Base-by-base conservation (phyloP, 2,113 vertebrate genomes). In the Gasterosteus nipponicus region DNA sequence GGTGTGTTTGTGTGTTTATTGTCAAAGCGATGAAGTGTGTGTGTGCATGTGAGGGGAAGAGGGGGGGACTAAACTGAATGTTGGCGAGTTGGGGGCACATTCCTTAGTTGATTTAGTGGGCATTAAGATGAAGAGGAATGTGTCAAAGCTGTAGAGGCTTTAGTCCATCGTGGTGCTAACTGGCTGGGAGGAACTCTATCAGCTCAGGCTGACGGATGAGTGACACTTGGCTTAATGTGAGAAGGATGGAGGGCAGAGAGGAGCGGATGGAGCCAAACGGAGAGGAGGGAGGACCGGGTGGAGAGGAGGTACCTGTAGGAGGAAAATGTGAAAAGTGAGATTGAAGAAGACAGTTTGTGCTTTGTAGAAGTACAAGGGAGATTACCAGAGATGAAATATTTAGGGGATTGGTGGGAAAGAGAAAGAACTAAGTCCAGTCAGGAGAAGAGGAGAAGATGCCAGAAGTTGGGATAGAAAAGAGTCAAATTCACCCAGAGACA, bases 61-160 rank as follows among this genome's bases (percentile, higher is more conserved):
- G 62, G 67, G 58, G 57, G 65, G 16, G 47, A 83, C 75, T 80
- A 68, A 77, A 86, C 73, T 82, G 64, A 46, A 77, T 83, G 79
- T 87, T 49, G 53, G 79, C 33, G n/a, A 73, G 84, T 73, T 58
- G 77, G 75, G 70, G 83, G 82, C 69, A 61, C 93, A 94, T 94
- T 94, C 93, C 91, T 90, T 10, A 86, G 85, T 93, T 93, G 90
- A 94, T 94, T 94, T 94, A 94, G 87, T 89, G 53, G 81, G 75
- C 88, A 91, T 88, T 93, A 94, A 93, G 91, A 90, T 91, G 87
- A 91, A 81, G 85, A 92, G 90, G 94, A 93, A 93, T 94, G 93
- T 88, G 91, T 93, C 91, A 89, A 88, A 91, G 90, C 89, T 75
- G 85, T 4, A 8, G 73, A 84, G 86, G 89, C 82, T 87, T 89